Base-by-base conservation (phyloP, 2,797 vertebrate species). In the Cirrhinus molitorella region DNA sequence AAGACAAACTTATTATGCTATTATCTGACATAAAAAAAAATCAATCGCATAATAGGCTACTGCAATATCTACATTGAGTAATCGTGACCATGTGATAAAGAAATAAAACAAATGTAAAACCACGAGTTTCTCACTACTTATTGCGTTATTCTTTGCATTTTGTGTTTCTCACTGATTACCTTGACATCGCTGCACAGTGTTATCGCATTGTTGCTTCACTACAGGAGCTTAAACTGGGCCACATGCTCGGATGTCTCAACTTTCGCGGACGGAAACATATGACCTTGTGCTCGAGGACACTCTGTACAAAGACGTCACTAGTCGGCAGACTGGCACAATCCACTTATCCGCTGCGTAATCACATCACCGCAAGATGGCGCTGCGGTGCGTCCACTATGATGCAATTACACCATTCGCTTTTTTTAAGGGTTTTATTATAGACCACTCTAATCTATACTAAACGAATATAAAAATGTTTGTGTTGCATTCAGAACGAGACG, bases 201-300 rank as follows among this genome's bases (percentile, higher is more conserved):
- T 51, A 43, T 75, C 66, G n/a, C 51, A 70, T 83, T 77, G 81
- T 70, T 77, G 63, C 65, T 37, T 43, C 47, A 66, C 55, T 73
- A 37, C 72, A 70, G 37, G 81, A 83, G 73, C 73, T 77, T 83
- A 37, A 83, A 77, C 63, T 83, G 73, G 63, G 65, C 49, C 81
- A 83, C 81, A 83, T 83, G 81, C 81, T 83, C 81, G 65, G 73
- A 68, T 83, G 51, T 81, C 80, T 89, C 76, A 87, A 87, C 86
- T 87, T 80, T 87, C 73, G 76, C 65, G 71, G 53, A 80, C 80
- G 70, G 73, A 85, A 87, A 87, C 81, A 66, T 71, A 81, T 95
- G 95, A 96, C 95, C 95, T 96, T 95, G 93, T 37, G 86, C 88
- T 92, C 90, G 92, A 94, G 94, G 94, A 95, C 95, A 86, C 86